Percentiles rank a stretch among this genome's conserved stretches.
phyloP scores from a whole-genome alignment of 2,797 vertebrate species.

The Gallirallus australis region DNA sequence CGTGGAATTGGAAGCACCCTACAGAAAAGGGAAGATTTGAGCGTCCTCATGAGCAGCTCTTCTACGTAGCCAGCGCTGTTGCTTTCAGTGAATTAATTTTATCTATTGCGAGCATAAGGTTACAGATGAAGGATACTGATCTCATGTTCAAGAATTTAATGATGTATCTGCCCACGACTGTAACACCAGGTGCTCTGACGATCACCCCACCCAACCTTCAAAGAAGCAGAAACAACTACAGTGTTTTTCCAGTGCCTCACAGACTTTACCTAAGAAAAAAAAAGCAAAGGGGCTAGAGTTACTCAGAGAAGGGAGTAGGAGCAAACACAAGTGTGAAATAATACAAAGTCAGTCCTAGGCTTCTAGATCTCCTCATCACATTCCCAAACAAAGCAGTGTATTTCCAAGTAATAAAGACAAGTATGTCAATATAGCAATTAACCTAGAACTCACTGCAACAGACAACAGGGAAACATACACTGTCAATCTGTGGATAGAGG shows the following conservation, averaged over 20 bases:
- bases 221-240: not conserved
- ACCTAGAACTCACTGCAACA: not conserved
- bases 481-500: not conserved
- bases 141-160: not conserved
- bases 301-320: not conserved
- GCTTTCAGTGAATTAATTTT: not conserved
- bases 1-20: not conserved
- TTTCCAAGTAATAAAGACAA: not conserved
- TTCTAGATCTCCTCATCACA: not conserved
- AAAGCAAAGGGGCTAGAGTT: not conserved
- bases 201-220: not conserved
- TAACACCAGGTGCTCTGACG: not conserved
- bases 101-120: not conserved
- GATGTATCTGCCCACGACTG: not conserved
- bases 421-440: not conserved
- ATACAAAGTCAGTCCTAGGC: not conserved
- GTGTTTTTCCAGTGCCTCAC: not conserved
- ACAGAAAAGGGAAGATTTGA: not conserved
- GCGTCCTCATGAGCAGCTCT: not conserved
- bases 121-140: not conserved
- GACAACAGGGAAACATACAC: not conserved
- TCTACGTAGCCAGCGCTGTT: not conserved
- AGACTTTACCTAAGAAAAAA: not conserved
- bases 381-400: not conserved
- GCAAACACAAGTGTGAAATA: not conserved